Evolutionary conservation across 1,140 invertebrate species (phyloP).

Genomic region (Drosophila novamexicana): DNA sequence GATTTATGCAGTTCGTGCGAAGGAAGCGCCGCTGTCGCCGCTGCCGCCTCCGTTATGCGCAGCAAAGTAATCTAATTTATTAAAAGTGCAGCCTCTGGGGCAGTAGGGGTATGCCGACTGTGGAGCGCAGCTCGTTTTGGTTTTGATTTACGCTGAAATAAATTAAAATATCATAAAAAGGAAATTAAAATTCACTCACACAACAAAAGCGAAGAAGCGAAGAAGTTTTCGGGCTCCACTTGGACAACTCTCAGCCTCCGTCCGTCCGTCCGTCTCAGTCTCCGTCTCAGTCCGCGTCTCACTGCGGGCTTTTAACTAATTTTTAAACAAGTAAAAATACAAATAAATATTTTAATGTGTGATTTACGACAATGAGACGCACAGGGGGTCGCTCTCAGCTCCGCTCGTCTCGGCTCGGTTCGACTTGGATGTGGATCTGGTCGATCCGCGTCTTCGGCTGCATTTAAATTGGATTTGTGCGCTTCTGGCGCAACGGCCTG

Average conservation of each 20-base stretch:
- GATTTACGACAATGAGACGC: conserved; percentile 84
- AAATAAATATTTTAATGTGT: conserved; percentile 85
- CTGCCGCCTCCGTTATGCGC: conserved; percentile 25
- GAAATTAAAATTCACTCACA: conserved; percentile 84
- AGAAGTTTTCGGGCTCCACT: conserved; percentile 4
- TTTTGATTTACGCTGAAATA: conserved; percentile 84
- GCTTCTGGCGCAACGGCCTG: conserved; percentile 71
- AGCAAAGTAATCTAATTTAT: conserved; percentile 79
- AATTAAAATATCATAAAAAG: conserved; percentile 85
- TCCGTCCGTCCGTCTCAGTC: neutral
- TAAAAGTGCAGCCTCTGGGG: conserved; percentile 72
- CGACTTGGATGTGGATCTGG: conserved; percentile 5
- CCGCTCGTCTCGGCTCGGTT: conserved; percentile 16
- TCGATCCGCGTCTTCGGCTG: conserved; percentile 53
- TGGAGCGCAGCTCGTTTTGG: conserved; percentile 67
- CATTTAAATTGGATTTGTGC: conserved; percentile 84
- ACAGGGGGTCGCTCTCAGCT: conserved; percentile 66
- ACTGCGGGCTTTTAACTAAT: conserved; percentile 81
- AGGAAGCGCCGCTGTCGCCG: conserved; percentile 61
- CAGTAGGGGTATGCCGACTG: conserved; percentile 14
- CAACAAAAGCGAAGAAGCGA: conserved; percentile 54
- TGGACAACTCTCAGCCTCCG: neutral
- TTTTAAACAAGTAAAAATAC: conserved; percentile 84
- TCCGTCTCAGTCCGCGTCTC: conserved; percentile 3
- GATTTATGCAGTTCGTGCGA: conserved; percentile 80